Conservation (phyloP, 2,113 vertebrate genomes). For the Hippoglossus stenolepis region DNA sequence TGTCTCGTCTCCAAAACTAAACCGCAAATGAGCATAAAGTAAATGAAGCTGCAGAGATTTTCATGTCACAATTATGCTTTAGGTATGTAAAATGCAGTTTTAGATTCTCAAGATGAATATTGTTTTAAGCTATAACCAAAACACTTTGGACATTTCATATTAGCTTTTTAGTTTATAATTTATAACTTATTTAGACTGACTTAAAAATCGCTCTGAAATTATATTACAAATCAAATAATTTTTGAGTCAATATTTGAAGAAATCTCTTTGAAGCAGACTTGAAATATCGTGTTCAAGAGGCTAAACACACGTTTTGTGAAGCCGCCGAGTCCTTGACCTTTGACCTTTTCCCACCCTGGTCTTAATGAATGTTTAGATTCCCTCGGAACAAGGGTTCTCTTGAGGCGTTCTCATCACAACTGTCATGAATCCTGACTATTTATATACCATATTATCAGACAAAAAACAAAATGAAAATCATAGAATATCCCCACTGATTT, state of each 20-base stretch:
- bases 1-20: not conserved
- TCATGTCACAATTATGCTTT: not conserved
- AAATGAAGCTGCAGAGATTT: slow-evolving; percentile 1
- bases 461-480: not conserved
- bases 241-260: not conserved
- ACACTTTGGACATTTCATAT: not conserved
- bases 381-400: not conserved
- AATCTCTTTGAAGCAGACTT: not conserved
- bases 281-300: too few species aligned
- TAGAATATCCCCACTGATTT: slow-evolving; percentile 3
- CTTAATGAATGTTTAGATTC: not conserved
- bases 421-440: too few species aligned
- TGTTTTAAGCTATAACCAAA: too few species aligned
- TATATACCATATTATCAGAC: not conserved
- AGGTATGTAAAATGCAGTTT: not conserved
- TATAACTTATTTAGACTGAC: not conserved
- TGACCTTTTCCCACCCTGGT: too few species aligned
- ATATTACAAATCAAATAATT: not conserved
- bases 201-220: not conserved
- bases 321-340: too few species aligned
- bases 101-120: not conserved
- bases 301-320: too few species aligned
- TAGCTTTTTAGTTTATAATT: not conserved
- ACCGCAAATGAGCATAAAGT: not conserved
- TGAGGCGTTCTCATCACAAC: too few species aligned